Evolutionary conservation across 2,113 vertebrate genomes (phyloP), one percentile per base, ranked within the genome.

Genomic region (Neodon shergylaensis): DNA sequence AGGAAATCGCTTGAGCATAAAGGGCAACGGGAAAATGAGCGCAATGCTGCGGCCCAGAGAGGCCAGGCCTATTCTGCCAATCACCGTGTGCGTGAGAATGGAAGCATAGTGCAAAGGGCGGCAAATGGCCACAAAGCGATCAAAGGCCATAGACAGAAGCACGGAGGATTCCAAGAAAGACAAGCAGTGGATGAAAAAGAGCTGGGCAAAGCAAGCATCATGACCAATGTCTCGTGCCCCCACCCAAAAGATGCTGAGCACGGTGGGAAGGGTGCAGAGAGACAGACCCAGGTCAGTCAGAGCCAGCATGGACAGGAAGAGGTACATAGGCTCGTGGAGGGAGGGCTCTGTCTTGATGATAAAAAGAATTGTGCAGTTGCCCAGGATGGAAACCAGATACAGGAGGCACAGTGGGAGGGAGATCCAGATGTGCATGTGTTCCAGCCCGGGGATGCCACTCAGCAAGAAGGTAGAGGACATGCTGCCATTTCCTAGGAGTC

Each of bases 231-330:
- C 81, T 5, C 88, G 78, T 36, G 63, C 79, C 1, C 90, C 92
- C n/a, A 94, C 78, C 97, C 95, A 98, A 90, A 98, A 95, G 47
- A 97, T 96, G 28, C 92, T 70, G 12, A 98, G 74, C 42, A 97
- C 96, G 65, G 97, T 98, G 61, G 98, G 97, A 22, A 98, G 77
- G 7, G 96, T 97, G 28, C 97, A 97, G n/a, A 96, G 95, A 77
- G 97, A 96, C 5, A 98, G 88, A 31, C 95, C 92, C 76, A 98
- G 84, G 76, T 98, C 98, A 26, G 97, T 97, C 33, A 97, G 6
- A 47, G 98, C 97, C 58, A 98, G 73, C 96, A 98, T 98, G 86
- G 97, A 98, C 21, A 98, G 85, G 84, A 98, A 98, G 63, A 97
- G 88, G 87, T 97, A 98, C 98, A 98, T 98, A 44, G 98, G 98